Conservation (phyloP, 2,113 vertebrate species). For the Stegastes partitus region DNA sequence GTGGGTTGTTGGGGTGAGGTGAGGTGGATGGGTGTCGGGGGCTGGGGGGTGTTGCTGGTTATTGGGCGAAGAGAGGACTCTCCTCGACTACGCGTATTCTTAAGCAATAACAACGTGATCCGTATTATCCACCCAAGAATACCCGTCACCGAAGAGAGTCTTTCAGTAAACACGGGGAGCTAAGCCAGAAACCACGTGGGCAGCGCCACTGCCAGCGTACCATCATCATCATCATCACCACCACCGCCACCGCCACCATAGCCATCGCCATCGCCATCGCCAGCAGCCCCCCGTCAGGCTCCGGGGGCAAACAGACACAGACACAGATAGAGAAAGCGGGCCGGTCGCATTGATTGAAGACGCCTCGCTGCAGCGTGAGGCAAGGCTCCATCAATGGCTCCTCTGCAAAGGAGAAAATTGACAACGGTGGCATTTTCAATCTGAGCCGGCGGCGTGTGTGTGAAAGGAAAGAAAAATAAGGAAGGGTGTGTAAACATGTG, state of each 20-base stretch:
- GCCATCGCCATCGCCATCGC: conserved; percentile 47
- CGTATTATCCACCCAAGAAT: conserved; percentile 99
- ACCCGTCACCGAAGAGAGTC: conserved; percentile 99
- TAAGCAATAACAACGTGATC: conserved; percentile 99
- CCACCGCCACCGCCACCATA: conserved; percentile 46
- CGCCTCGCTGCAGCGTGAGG: conserved; percentile 79
- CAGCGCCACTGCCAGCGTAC: conserved; percentile 63
- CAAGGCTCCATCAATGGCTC: conserved; percentile 85
- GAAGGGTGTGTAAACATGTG: conserved; percentile 33
- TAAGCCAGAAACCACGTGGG: conserved; percentile 75
- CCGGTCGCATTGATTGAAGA: conserved; percentile 84
- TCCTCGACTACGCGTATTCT: conserved; percentile 99
- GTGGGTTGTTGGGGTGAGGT: conserved; percentile 49
- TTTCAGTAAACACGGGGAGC: conserved; percentile 81
- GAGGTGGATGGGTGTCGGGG: conserved; percentile 70
- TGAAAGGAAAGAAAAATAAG: conserved; percentile 36
- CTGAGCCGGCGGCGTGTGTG: conserved; percentile 61
- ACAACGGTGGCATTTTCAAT: conserved; percentile 84
- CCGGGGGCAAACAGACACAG: conserved; percentile 67
- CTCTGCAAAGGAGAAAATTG: conserved; percentile 87
- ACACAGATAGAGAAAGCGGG: conserved; percentile 60
- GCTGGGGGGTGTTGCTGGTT: conserved; percentile 63
- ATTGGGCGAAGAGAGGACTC: conserved; percentile 94
- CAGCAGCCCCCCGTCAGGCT: conserved; percentile 65
- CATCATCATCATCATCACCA: conserved; percentile 54